Base-by-base conservation (phyloP, 1,140 invertebrate genomes). In the Notospermus geniculatus region DNA sequence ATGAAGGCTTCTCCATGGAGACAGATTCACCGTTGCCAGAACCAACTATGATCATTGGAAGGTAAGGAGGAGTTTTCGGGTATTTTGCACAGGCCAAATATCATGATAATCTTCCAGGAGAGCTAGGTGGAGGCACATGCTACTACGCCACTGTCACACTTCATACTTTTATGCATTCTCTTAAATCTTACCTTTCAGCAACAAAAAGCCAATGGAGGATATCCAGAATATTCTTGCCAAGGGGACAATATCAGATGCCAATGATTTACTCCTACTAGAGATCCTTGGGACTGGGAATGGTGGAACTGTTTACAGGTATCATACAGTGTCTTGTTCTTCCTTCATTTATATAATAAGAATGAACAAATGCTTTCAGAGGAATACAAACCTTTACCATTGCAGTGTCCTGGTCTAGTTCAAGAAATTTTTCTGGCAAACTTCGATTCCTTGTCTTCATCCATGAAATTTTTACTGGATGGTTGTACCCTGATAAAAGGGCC, bases 251-350 rank as follows among this genome's bases (percentile, higher is more conserved):
- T 61, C 57, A 29, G 69, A 68, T 39, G 66, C 64, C 19, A 36
- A 36, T 36, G 74, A 81, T 55, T 56, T 82, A 23, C 63, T 76
- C 19, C 54, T 67, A 19, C 32, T 78, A 27, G 68, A 72, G n/a
- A 36, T 73, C 2, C 46, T 82, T 17, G 77, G 76, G 2, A 64
- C 69, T 36, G 80, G 80, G 5, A 75, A 76, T 62, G 80, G 79
- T 54, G 80, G 80, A 13, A 76, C 70, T 43, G 80, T 80, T 23
- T 77, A 75, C 64, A 77, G 64, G 75, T 78, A 54, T 36, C 59
- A 60, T 2, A 11, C 13, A 53, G 17, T 53, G 23, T 5, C 13
- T 30, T 15, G 19, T 22, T 64, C 30, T 28, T 41, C 23, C 15
- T 65, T 32, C 23, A 22, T 13, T 22, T 36, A 7, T 11, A n/a